Conservation (phyloP, 1,140 invertebrate species). For the Drosophila orosa region DNA sequence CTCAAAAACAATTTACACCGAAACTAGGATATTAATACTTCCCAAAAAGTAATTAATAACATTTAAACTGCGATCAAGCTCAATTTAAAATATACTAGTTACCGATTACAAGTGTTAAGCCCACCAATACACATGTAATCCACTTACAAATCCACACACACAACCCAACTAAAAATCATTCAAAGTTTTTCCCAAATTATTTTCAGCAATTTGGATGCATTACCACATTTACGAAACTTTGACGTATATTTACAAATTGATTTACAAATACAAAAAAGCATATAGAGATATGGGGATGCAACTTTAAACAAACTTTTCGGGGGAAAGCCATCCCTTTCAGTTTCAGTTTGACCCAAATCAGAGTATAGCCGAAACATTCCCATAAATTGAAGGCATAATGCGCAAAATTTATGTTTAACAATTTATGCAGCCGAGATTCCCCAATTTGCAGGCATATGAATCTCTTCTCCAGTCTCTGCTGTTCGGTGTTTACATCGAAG, state of each 20-base stretch:
- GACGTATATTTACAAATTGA: conserved; percentile 56
- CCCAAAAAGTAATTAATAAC: no score
- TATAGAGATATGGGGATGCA: conserved; percentile 24
- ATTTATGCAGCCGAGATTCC: conserved; percentile 60
- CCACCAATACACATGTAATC: conserved; percentile 25
- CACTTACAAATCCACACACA: conserved; percentile 21
- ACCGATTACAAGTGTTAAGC: background rate
- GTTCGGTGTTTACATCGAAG: conserved; percentile 63
- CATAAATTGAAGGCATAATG: conserved; percentile 62
- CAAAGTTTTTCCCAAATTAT: conserved; percentile 30
- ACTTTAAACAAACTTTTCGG: conserved; percentile 35
- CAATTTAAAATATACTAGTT: background rate
- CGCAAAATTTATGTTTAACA: conserved; percentile 69
- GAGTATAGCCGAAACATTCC: conserved; percentile 40
- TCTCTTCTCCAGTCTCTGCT: conserved; percentile 23
- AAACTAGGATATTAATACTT: background rate
- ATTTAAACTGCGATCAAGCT: background rate
- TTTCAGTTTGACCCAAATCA: conserved; percentile 50
- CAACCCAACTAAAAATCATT: conserved; percentile 12
- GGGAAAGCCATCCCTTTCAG: conserved; percentile 3
- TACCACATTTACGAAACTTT: conserved; percentile 40
- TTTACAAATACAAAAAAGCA: conserved; percentile 41
- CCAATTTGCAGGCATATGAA: conserved; percentile 58
- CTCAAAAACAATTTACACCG: background rate
- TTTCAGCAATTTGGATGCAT: conserved; percentile 33